These are phyloP conservation scores for Cephalotes varians DNA, from an alignment of 2,888 invertebrate species.

Conservation along the genomic window DNA sequence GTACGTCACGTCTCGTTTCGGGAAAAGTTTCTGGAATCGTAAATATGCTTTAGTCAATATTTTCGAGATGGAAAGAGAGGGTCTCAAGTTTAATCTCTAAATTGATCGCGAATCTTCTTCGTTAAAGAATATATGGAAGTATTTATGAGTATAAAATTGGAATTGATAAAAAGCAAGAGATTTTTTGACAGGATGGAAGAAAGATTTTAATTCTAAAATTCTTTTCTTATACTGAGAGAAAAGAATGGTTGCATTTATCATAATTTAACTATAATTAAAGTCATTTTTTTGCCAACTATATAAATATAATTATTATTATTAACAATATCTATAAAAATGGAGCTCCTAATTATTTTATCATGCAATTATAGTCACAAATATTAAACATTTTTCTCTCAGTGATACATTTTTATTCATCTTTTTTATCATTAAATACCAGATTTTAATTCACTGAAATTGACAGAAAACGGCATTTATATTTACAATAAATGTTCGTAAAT, in stretches of 20 bases:
- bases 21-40: background rate
- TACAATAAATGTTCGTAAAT: slow-evolving; percentile 10
- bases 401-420: background rate
- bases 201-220: background rate
- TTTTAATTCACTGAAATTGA: background rate
- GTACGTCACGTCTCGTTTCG: background rate
- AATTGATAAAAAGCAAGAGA: background rate
- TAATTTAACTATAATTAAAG: no score
- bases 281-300: no score
- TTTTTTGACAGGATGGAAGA: background rate
- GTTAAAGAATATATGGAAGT: background rate
- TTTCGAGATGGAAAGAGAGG: background rate
- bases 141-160: background rate
- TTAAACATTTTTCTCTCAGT: no score
- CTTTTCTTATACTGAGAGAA: background rate
- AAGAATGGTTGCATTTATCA: no score
- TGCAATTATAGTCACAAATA: no score
- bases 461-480: background rate
- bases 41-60: slow-evolving; percentile 17
- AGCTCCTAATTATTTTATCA: no score
- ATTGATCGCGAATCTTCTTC: background rate
- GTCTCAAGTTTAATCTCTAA: background rate
- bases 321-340: no score
- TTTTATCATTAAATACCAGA: background rate
- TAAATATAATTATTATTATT: no score